Evolutionary conservation across 2,797 vertebrate genomes (phyloP).

Genomic region (Silurus aristotelis): DNA sequence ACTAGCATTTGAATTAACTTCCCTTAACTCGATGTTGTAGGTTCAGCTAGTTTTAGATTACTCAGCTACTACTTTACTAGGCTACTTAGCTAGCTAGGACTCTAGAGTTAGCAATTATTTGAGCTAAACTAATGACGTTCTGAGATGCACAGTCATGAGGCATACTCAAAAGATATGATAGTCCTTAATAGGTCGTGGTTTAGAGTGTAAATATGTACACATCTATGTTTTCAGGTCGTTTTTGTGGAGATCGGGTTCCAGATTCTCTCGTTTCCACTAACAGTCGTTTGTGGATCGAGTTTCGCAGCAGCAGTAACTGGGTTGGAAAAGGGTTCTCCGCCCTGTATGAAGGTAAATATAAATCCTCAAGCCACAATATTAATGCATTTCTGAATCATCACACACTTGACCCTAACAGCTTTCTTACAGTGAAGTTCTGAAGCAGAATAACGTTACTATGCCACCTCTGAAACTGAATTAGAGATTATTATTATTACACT

Average conservation of each 20-base stretch:
- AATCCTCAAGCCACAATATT: neutral
- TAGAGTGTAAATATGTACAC: conserved; percentile 60
- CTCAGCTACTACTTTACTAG: neutral
- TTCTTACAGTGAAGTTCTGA: neutral
- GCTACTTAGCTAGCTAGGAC: neutral
- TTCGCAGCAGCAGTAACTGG: conserved; percentile 93
- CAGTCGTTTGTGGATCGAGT: conserved; percentile 94
- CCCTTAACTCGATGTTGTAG: neutral
- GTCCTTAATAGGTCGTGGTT: neutral
- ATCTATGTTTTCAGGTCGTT: conserved; percentile 80
- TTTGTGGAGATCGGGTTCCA: conserved; percentile 81
- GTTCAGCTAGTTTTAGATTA: neutral
- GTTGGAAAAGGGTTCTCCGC: conserved; percentile 91
- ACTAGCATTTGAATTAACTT: neutral
- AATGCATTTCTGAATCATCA: neutral
- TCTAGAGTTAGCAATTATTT: neutral
- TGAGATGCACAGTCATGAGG: neutral
- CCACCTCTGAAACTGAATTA: neutral
- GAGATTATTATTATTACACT: neutral
- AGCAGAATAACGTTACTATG: neutral
- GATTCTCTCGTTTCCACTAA: conserved; percentile 77
- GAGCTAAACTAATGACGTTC: neutral
- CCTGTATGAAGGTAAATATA: conserved; percentile 84
- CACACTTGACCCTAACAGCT: neutral
- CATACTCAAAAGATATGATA: neutral